These are phyloP conservation scores for Phylloscopus whistleri DNA, from an alignment of 2,113 vertebrate genomes.

Conservation along the genomic window DNA sequence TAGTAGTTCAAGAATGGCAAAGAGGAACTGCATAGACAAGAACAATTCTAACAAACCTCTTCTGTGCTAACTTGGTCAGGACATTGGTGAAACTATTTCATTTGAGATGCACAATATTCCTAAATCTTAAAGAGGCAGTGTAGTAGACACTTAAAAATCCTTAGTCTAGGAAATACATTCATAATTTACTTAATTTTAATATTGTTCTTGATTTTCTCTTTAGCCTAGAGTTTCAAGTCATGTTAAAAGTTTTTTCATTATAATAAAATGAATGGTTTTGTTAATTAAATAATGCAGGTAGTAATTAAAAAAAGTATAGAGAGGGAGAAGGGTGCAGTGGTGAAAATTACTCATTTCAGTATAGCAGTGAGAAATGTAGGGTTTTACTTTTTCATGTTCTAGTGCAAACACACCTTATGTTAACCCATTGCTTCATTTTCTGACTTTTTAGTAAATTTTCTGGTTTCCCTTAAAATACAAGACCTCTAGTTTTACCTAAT, in stretches of 20 bases:
- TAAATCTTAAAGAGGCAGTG: not conserved
- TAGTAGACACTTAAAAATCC: not conserved
- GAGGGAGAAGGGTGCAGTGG: not conserved
- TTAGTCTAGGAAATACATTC: not conserved
- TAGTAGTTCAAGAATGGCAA: not conserved
- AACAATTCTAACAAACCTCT: not conserved
- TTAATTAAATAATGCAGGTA: not conserved
- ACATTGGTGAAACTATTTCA: not conserved
- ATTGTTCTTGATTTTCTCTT: not conserved
- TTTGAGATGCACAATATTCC: not conserved
- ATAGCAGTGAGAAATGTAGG: not conserved
- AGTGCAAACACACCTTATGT: not conserved
- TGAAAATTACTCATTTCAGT: not conserved
- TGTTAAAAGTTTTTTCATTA: not conserved
- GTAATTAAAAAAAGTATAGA: not conserved
- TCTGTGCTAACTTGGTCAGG: not conserved
- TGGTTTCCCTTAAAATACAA: not conserved
- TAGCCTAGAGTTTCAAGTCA: not conserved
- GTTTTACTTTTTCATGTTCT: not conserved
- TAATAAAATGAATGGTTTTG: not conserved
- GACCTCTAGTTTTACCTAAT: not conserved
- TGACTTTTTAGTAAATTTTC: not conserved
- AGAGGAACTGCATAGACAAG: not conserved
- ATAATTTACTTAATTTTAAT: not conserved
- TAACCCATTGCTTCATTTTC: not conserved